Conservation (phyloP, 2,888 invertebrate genomes). For the Salticus scenicus region DNA sequence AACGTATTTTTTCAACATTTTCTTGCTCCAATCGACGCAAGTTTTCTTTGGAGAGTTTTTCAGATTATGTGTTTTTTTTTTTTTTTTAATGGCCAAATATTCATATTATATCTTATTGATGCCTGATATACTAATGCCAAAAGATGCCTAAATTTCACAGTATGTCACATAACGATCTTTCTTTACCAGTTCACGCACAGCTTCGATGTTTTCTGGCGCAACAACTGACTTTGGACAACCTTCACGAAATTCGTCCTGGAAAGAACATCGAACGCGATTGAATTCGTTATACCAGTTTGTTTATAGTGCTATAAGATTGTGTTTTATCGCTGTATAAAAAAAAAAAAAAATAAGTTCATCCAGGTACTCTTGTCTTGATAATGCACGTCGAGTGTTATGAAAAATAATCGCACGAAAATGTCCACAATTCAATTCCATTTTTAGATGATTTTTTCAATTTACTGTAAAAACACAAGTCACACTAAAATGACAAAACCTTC, state of each 20-base stretch:
- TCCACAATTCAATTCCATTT: not conserved
- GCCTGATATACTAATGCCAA: not conserved
- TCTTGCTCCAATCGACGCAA: not conserved
- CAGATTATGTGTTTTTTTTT: not conserved
- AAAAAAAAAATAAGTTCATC: not conserved
- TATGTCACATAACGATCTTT: constrained; percentile 6
- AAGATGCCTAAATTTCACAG: constrained; percentile 7
- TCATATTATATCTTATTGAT: not conserved
- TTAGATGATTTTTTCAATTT: not conserved
- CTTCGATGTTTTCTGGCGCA: constrained; percentile 11
- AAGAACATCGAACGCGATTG: not conserved
- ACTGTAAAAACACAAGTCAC: not conserved
- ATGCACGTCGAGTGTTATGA: not conserved
- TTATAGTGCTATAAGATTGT: not conserved
- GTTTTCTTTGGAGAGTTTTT: not conserved
- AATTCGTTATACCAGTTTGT: constrained; percentile 5
- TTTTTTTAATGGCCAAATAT: not conserved
- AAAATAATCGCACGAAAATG: constrained; percentile 5
- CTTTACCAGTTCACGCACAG: not conserved
- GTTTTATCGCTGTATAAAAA: not conserved
- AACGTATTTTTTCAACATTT: not conserved
- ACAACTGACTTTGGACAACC: not conserved
- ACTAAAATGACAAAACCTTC: not conserved
- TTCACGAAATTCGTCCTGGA: not conserved
- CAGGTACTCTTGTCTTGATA: not conserved